phyloP scores from a whole-genome alignment of 2,888 invertebrate genomes.

The Chaetoderma sp. region DNA sequence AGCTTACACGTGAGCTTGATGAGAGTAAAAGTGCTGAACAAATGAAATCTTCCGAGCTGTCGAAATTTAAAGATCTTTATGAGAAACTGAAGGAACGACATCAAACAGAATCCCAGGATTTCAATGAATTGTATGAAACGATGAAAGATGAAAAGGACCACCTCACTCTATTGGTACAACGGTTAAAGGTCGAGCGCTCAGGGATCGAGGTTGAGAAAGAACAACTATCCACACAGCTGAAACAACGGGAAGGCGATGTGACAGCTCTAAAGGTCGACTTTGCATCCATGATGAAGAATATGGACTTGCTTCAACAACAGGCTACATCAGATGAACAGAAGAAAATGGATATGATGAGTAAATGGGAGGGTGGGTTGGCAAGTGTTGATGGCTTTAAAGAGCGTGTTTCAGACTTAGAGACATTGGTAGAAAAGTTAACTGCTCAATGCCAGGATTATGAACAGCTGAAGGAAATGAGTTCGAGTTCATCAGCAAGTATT shows the following conservation, averaged over 20 bases:
- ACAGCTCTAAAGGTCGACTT: background rate
- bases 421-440: constrained; percentile 14
- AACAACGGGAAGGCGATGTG: background rate
- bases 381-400: constrained; percentile 18
- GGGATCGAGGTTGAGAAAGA: background rate
- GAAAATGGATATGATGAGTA: background rate
- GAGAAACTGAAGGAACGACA: background rate
- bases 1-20: background rate
- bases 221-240: background rate
- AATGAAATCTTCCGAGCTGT: too few relatives aligned
- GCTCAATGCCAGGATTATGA: background rate
- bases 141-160: constrained; percentile 1
- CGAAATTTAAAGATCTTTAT: background rate
- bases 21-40: background rate
- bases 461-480: constrained; percentile 17
- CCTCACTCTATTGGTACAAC: background rate
- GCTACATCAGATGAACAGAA: background rate
- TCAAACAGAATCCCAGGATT: background rate
- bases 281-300: too few relatives aligned
- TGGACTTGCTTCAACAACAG: background rate
- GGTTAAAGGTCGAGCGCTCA: background rate
- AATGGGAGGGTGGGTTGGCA: background rate
- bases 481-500: too few relatives aligned
- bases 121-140: constrained; percentile 2
- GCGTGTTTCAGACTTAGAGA: too few relatives aligned